Conservation (phyloP, 2,797 vertebrate genomes). For the Notolabrus celidotus region DNA sequence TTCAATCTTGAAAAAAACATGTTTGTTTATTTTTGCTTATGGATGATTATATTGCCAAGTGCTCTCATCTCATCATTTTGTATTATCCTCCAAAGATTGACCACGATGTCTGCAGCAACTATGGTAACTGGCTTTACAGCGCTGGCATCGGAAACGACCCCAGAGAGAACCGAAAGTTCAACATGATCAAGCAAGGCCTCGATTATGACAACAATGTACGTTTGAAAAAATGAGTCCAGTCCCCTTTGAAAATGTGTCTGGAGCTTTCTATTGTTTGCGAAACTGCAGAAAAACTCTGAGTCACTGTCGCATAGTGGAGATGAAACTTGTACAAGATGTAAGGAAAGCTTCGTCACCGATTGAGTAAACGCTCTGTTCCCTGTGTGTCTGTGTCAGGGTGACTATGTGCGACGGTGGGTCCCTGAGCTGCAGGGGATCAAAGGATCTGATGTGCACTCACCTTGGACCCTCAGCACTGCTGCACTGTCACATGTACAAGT, state of each 20-base stretch:
- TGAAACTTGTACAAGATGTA: neutral
- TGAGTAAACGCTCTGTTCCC: too few species aligned
- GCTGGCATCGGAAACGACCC: slow-evolving; percentile 89
- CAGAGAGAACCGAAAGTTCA: slow-evolving; percentile 89
- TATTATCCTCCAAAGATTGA: slow-evolving; percentile 80
- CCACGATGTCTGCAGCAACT: slow-evolving; percentile 89
- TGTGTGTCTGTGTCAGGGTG: slow-evolving; percentile 77
- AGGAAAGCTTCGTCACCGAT: neutral
- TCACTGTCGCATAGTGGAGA: neutral
- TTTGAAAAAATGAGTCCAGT: slow-evolving; percentile 3
- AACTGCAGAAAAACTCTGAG: neutral
- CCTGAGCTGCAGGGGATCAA: slow-evolving; percentile 84
- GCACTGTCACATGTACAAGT: slow-evolving; percentile 78
- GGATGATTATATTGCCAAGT: neutral
- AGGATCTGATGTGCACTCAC: slow-evolving; percentile 83
- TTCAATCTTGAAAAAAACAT: neutral
- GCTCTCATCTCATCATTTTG: neutral
- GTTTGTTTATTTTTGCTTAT: neutral
- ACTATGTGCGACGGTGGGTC: slow-evolving; percentile 86
- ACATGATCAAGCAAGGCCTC: slow-evolving; percentile 90
- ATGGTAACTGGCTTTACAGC: slow-evolving; percentile 90
- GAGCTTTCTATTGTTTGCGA: neutral
- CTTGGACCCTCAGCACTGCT: slow-evolving; percentile 83
- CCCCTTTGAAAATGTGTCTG: too few species aligned
- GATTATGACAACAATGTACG: slow-evolving; percentile 85